Conservation (phyloP, 2,888 invertebrate species). For the Pachymerium ferrugineum region DNA sequence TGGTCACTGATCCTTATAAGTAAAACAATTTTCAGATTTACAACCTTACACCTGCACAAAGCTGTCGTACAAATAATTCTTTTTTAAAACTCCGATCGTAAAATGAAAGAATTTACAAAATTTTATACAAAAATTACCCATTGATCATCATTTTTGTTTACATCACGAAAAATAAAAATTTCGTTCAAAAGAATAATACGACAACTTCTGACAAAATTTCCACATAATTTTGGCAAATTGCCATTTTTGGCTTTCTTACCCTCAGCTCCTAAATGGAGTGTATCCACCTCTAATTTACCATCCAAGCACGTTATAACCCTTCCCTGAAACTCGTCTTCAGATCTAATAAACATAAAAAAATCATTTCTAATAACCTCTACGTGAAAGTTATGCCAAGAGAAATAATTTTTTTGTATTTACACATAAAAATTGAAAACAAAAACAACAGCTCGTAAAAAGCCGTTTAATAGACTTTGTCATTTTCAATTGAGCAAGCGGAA, state of each 20-base stretch:
- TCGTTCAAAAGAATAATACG: not conserved
- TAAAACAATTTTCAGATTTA: no score
- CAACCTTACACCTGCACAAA: no score
- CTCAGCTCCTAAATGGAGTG: constrained; percentile 21
- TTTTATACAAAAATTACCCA: no score
- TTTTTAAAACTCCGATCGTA: no score
- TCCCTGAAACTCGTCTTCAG: not conserved
- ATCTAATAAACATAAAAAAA: not conserved
- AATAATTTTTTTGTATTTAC: no score
- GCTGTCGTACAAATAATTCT: no score
- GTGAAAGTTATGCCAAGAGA: no score
- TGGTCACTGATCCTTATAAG: not conserved
- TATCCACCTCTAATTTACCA: not conserved
- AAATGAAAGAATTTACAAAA: no score
- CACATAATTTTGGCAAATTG: not conserved
- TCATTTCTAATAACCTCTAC: no score
- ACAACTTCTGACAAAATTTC: not conserved
- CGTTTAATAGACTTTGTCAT: not conserved
- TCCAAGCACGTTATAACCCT: not conserved
- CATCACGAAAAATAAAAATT: not conserved
- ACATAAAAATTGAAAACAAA: constrained; percentile 1
- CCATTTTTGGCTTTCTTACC: not conserved
- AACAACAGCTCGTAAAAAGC: not conserved
- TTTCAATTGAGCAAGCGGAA: not conserved
- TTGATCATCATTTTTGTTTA: no score